phyloP scores from a whole-genome alignment of 2,797 vertebrate species.

The Xiphophorus birchmanni region DNA sequence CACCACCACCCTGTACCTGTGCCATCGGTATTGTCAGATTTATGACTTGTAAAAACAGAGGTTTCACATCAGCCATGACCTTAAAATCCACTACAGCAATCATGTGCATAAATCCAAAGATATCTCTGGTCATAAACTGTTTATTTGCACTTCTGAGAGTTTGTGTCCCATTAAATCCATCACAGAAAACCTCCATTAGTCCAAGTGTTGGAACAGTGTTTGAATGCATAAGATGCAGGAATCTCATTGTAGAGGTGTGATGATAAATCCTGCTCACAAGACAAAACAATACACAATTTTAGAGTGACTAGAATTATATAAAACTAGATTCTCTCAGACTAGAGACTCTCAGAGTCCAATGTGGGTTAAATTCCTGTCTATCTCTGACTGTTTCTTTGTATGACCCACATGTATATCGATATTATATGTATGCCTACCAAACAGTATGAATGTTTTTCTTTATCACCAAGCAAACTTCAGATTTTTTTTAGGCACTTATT shows the following conservation, averaged over 20 bases:
- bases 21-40: not conserved
- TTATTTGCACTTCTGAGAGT: constrained; percentile 4
- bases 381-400: not conserved
- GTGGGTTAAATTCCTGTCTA: not conserved
- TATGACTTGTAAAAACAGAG: constrained; percentile 1
- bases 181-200: not conserved
- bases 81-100: not conserved
- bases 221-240: not conserved
- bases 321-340: not conserved
- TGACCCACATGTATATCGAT: not conserved
- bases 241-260: too few species aligned
- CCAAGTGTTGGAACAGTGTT: not conserved
- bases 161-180: constrained; percentile 5
- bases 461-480: not conserved
- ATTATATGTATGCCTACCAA: not conserved
- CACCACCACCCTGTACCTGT: not conserved
- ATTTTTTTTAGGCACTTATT: not conserved
- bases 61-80: constrained; percentile 3
- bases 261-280: not conserved
- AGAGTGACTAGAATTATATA: not conserved
- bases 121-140: not conserved
- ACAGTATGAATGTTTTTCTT: not conserved
- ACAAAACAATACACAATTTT: not conserved
- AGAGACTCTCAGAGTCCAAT: not conserved
- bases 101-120: not conserved